Percentiles rank a stretch among this genome's conserved stretches.
Conservation (phyloP, 2,888 invertebrate species). For the Thyatira batis region DNA sequence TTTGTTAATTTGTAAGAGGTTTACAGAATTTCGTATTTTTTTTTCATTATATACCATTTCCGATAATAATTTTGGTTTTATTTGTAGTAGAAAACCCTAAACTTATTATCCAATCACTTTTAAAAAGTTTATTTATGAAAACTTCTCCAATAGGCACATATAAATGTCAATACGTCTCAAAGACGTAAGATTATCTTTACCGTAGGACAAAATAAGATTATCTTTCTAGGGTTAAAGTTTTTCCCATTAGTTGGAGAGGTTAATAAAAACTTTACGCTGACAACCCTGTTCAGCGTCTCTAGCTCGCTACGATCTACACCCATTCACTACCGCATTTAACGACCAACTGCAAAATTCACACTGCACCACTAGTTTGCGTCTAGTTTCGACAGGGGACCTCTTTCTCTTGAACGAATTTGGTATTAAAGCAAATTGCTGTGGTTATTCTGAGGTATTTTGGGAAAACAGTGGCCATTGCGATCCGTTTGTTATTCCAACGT, state of each 20-base stretch:
- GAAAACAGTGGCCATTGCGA: conserved; percentile 12
- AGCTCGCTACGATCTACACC: conserved; percentile 16
- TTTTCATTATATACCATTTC: too few relatives aligned
- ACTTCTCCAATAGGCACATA: too few relatives aligned
- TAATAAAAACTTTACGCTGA: conserved; percentile 2
- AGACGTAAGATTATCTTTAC: too few relatives aligned
- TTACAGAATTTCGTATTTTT: too few relatives aligned
- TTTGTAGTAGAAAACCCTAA: too few relatives aligned
- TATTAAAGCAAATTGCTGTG: conserved; percentile 26
- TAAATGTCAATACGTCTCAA: too few relatives aligned
- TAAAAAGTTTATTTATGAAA: too few relatives aligned
- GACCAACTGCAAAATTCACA: conserved; percentile 30
- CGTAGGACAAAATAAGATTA: too few relatives aligned
- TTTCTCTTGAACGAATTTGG: conserved; percentile 25
- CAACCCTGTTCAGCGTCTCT: conserved; percentile 1
- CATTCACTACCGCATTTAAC: conserved; percentile 11
- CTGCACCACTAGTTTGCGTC: conserved; percentile 18
- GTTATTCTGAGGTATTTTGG: conserved; percentile 18
- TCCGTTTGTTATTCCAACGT: not conserved
- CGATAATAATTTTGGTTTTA: too few relatives aligned
- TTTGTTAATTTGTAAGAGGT: too few relatives aligned
- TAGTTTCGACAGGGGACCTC: conserved; percentile 20
- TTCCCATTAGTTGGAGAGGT: not conserved
- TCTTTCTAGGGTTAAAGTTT: not conserved
- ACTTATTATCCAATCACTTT: too few relatives aligned